A percentile compares a stretch with the other conserved stretches of the same genome.
phyloP scores from a whole-genome alignment of 2,113 vertebrate genomes.

The Poeciliopsis occidentalis region DNA sequence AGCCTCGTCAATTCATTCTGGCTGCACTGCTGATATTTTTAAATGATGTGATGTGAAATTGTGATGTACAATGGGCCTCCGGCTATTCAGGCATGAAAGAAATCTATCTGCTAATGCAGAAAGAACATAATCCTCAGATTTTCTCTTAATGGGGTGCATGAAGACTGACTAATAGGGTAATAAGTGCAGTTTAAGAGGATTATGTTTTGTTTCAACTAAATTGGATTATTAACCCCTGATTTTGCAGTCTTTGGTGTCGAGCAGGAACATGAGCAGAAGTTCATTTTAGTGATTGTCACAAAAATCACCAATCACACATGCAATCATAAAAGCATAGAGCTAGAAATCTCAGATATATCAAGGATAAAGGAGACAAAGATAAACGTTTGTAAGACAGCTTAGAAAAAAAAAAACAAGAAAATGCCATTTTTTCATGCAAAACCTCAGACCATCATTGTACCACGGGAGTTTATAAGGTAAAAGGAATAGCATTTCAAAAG shows the following conservation, averaged over 20 bases:
- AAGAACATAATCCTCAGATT: slow-evolving; percentile 53
- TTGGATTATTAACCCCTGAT: slow-evolving; percentile 55
- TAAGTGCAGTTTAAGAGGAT: slow-evolving; percentile 67
- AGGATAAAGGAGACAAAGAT: not conserved
- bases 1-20: not conserved
- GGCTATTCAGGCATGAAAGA: slow-evolving; percentile 20
- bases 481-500: too few species aligned
- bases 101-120: slow-evolving; percentile 47
- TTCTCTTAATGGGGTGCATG: slow-evolving; percentile 55
- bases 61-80: slow-evolving; percentile 12
- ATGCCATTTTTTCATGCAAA: not conserved
- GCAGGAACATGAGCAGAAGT: slow-evolving; percentile 43
- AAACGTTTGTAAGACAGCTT: not conserved
- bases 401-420: not conserved
- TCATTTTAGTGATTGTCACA: slow-evolving; percentile 48
- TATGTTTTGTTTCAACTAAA: slow-evolving; percentile 71
- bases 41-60: slow-evolving; percentile 24
- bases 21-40: slow-evolving; percentile 5
- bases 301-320: slow-evolving; percentile 44
- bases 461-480: not conserved
- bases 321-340: slow-evolving; percentile 18
- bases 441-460: not conserved
- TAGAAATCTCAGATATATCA: not conserved
- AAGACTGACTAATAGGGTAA: slow-evolving; percentile 55
- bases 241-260: slow-evolving; percentile 43